Evolutionary conservation across 2,113 vertebrate genomes (phyloP), one percentile per base, ranked within the genome.

Genomic region (Oceanodroma tethys): DNA sequence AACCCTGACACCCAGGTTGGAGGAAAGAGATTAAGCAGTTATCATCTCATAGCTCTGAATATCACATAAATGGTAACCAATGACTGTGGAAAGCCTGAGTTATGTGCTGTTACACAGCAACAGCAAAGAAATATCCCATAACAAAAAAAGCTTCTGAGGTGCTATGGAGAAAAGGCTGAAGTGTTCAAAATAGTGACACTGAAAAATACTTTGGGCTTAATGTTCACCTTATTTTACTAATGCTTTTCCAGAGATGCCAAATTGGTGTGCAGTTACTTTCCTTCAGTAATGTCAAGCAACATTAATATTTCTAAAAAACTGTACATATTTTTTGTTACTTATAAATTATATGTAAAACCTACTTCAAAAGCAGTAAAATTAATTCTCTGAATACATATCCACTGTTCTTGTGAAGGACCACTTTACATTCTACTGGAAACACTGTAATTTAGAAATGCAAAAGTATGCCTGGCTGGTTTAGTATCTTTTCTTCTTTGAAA

Each of bases 391-490:
- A 53, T 52, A 56, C 4, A 10, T 43, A n/a, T 6, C 23, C 50
- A 52, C 16, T 88, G 21, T 27, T 94, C 55, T 95, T 95, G 83
- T 90, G 81, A 90, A 97, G 86, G 73, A 81, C 81, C 85, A 86
- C 78, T 97, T 82, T 75, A 67, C 66, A 48, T 60, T 94, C 82
- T 73, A 34, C 14, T 86, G 42, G 36, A 91, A 95, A 90, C 40
- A 82, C n/a, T 75, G 18, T 36, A 38, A 58, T 66, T 78, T 40
- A 81, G 93, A 96, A 97, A 87, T 27, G 91, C 89, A 95, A 96
- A 95, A 92, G 72, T 79, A 92, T 88, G 12, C 36, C 52, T 62
- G n/a, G 13, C 53, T 89, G 7, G 4, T 87, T 60, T 52, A 68
- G 29, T 43, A 78, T 38, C 43, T 71, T 43, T 66, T 86, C 32